Conservation (phyloP, 2,888 invertebrate species). For the Lacanobia oleracea region DNA sequence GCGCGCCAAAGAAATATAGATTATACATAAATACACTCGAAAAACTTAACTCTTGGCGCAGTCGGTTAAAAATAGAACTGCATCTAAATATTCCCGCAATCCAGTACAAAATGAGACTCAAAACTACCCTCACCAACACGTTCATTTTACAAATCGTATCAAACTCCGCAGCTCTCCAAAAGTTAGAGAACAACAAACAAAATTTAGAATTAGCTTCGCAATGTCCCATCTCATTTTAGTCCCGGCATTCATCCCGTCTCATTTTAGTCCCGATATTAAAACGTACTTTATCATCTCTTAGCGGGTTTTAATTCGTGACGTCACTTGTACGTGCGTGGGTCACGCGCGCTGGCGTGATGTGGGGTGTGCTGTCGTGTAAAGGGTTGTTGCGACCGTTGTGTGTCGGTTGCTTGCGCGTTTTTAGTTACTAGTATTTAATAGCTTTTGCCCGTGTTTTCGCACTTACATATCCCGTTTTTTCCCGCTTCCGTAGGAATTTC, state of each 20-base stretch:
- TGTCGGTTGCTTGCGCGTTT: not conserved
- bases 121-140: slow-evolving; percentile 15
- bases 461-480: too few species aligned
- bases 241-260: slow-evolving; percentile 52
- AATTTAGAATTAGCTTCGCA: slow-evolving; percentile 40
- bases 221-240: slow-evolving; percentile 46
- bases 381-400: slow-evolving; percentile 12
- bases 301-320: slow-evolving; percentile 61
- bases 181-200: slow-evolving; percentile 52
- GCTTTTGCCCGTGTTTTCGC: too few species aligned
- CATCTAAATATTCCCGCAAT: slow-evolving; percentile 2
- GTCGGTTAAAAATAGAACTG: not conserved
- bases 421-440: too few species aligned
- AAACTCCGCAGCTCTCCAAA: slow-evolving; percentile 33
- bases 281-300: slow-evolving; percentile 59
- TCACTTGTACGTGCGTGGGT: slow-evolving; percentile 52
- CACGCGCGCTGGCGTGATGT: slow-evolving; percentile 29
- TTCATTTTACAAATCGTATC: slow-evolving; percentile 34
- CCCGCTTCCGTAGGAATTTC: too few species aligned
- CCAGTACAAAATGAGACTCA: slow-evolving; percentile 22
- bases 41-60: too few species aligned
- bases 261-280: slow-evolving; percentile 60
- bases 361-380: slow-evolving; percentile 10
- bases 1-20: too few species aligned
- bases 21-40: too few species aligned